Percentiles rank a stretch among this genome's conserved stretches.
These are phyloP conservation scores for Yponomeuta sedellus DNA, from an alignment of 2,888 invertebrate genomes.

Conservation along the genomic window DNA sequence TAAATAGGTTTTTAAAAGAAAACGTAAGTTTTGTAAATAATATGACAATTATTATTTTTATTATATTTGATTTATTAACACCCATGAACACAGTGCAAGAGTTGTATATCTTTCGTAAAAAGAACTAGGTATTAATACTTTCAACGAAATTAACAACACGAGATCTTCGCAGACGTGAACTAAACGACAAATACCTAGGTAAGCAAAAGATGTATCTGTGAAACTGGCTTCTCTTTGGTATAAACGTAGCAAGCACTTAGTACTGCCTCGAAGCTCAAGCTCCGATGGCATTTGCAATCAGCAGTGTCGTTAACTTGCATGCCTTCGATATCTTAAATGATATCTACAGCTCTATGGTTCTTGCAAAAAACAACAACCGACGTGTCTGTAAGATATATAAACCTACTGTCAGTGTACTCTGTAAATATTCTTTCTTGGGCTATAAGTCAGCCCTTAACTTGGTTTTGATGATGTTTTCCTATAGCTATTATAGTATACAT, in stretches of 20 bases:
- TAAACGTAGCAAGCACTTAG: slow-evolving; percentile 35
- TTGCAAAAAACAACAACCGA: background rate
- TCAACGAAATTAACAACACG: too few species aligned
- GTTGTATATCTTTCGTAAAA: too few species aligned
- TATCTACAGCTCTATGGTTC: slow-evolving; percentile 3
- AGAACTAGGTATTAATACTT: too few species aligned
- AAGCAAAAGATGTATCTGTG: slow-evolving; percentile 6
- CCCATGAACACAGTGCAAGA: too few species aligned
- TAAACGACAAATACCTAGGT: background rate
- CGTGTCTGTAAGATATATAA: background rate
- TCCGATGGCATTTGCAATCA: slow-evolving; percentile 57
- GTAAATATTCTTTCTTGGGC: background rate
- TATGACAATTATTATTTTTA: too few species aligned
- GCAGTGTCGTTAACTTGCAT: slow-evolving; percentile 69
- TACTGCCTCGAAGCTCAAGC: slow-evolving; percentile 38
- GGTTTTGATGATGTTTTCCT: too few species aligned
- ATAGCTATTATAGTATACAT: too few species aligned
- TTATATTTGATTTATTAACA: too few species aligned
- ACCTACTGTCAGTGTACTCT: background rate
- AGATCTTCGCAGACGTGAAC: background rate
- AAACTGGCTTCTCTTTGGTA: slow-evolving; percentile 5
- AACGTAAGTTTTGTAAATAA: too few species aligned
- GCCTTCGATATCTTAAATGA: slow-evolving; percentile 47
- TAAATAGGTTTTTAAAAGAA: too few species aligned
- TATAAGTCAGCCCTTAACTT: too few species aligned